Percentiles rank a stretch among this genome's conserved stretches.
phyloP scores from a whole-genome alignment of 2,797 vertebrate genomes.

The Bufotes viridis region DNA sequence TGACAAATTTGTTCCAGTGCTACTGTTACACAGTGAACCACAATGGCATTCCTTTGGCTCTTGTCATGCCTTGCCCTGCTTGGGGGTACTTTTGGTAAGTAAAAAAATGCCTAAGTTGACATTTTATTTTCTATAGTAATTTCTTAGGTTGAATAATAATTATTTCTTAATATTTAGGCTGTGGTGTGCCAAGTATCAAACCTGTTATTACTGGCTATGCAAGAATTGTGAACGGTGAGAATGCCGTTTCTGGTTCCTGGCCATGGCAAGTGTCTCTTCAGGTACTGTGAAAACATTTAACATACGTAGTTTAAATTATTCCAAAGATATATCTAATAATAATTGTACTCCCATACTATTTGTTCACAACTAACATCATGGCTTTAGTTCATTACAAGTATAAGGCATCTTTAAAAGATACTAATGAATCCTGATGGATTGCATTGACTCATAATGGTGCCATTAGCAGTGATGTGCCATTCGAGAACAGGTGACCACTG shows the following conservation, averaged over 20 bases:
- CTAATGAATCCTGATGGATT: no score
- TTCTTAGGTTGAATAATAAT: not conserved
- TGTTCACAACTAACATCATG: no score
- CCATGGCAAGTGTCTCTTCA: slow-evolving; percentile 73
- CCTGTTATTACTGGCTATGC: slow-evolving; percentile 76
- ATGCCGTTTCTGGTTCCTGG: slow-evolving; percentile 81
- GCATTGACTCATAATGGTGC: no score
- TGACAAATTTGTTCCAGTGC: not conserved
- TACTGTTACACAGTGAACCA: not conserved
- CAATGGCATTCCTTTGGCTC: not conserved
- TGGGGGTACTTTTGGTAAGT: slow-evolving; percentile 78
- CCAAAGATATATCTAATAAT: no score
- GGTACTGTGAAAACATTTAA: slow-evolving; percentile 66
- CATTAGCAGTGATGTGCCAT: no score
- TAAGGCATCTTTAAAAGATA: no score
- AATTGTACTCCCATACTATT: no score
- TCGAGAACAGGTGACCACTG: no score
- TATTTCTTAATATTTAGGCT: slow-evolving; percentile 62
- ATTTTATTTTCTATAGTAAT: not conserved
- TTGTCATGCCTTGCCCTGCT: slow-evolving; percentile 9
- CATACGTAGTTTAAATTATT: no score
- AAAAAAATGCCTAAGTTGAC: not conserved
- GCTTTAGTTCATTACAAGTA: no score
- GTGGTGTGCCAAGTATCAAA: slow-evolving; percentile 77
- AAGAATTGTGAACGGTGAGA: slow-evolving; percentile 82